Percentiles rank a stretch among this genome's conserved stretches.
Conservation (phyloP, 2,113 vertebrate species). For the Corapipo altera region DNA sequence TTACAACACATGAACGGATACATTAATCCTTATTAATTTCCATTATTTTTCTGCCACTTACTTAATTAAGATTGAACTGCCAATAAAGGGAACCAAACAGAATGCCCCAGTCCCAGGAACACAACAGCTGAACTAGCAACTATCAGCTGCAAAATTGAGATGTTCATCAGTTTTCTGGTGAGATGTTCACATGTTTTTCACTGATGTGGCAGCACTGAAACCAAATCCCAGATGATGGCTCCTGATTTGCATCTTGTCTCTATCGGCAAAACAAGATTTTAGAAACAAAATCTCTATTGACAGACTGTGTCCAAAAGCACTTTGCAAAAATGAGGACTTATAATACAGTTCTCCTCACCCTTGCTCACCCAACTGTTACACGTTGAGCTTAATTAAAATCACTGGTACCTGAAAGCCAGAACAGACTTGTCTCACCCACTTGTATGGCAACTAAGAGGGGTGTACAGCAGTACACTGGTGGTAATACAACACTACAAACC, state of each 20-base stretch:
- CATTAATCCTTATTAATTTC: not conserved
- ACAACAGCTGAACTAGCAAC: not conserved
- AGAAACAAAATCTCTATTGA: not conserved
- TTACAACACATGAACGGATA: not conserved
- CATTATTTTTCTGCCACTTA: not conserved
- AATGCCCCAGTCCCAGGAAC: not conserved
- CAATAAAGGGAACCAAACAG: not conserved
- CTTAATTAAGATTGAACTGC: not conserved
- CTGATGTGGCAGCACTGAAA: not conserved
- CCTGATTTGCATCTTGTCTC: not conserved
- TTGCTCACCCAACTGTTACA: not conserved
- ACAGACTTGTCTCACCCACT: not conserved
- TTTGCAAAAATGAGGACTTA: not conserved
- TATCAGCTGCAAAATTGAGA: not conserved
- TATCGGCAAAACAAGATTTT: not conserved
- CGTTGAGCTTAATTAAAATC: not conserved
- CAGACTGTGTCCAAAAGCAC: not conserved
- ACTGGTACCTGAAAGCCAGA: not conserved
- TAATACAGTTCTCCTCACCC: not conserved
- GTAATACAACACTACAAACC: not conserved
- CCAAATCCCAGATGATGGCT: not conserved
- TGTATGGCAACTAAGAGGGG: not conserved
- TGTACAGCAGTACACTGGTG: not conserved
- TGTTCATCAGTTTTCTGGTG: not conserved
- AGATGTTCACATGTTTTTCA: not conserved